These are phyloP conservation scores for Tiaroga cobitis DNA, from an alignment of 2,797 vertebrate species.

Conservation along the genomic window DNA sequence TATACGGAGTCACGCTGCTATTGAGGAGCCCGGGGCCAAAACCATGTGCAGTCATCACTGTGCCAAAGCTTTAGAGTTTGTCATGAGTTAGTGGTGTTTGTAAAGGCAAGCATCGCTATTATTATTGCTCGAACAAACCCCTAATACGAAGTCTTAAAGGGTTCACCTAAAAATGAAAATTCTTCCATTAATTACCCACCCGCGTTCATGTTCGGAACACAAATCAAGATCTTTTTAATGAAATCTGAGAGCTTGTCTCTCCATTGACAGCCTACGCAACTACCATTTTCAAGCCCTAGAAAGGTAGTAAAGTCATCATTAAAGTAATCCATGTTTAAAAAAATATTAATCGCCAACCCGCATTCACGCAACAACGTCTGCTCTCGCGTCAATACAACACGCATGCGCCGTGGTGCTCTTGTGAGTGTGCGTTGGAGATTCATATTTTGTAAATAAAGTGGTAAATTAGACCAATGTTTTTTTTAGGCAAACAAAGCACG, in stretches of 20 bases:
- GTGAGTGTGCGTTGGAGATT: no score
- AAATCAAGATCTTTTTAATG: not conserved
- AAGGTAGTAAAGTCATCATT: not conserved
- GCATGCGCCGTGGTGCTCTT: no score
- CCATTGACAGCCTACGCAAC: not conserved
- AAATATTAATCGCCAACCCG: not conserved
- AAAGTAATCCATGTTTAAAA: not conserved
- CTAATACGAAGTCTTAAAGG: not conserved
- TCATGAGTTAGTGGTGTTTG: constrained; percentile 1
- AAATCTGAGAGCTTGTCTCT: not conserved
- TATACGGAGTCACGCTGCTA: constrained; percentile 15
- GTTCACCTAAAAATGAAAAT: not conserved
- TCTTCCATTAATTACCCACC: not conserved
- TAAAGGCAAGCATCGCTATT: not conserved
- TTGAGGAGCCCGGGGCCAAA: constrained; percentile 43
- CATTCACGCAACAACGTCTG: not conserved
- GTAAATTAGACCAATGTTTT: no score
- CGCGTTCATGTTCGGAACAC: not conserved
- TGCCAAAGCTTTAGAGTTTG: constrained; percentile 28
- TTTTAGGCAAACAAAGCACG: no score
- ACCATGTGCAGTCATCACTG: constrained; percentile 39
- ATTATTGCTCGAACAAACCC: not conserved
- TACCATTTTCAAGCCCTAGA: not conserved
- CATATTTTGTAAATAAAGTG: no score
- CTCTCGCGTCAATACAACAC: not conserved